A percentile compares a stretch with the other conserved stretches of the same genome.
Conservation (phyloP, 2,113 vertebrate species). For the Rhipidura dahli region DNA sequence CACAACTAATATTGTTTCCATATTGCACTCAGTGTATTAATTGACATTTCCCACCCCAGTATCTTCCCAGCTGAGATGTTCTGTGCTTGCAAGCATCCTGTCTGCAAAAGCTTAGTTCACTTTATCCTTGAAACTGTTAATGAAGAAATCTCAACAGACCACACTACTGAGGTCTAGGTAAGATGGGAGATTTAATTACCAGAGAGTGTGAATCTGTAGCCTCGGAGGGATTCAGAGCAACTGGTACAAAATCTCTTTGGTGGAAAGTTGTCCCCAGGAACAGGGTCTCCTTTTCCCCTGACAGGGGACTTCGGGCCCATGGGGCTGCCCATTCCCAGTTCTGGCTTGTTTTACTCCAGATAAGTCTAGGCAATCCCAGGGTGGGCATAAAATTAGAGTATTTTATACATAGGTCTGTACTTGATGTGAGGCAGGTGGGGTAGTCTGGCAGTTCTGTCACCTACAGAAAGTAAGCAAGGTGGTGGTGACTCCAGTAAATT, state of each 20-base stretch:
- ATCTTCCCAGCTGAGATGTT: background rate
- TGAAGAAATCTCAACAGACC: background rate
- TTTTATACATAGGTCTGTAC: background rate
- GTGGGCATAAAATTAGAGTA: background rate
- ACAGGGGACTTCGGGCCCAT: fast-evolving
- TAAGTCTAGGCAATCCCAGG: background rate
- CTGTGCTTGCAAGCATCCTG: background rate
- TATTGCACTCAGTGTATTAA: background rate
- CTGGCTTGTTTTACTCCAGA: background rate
- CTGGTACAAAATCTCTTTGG: background rate
- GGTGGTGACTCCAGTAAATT: background rate
- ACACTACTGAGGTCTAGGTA: background rate
- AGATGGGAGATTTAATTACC: background rate
- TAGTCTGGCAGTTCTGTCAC: background rate
- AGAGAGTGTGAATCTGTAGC: background rate
- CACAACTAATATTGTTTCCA: background rate
- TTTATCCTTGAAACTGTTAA: background rate
- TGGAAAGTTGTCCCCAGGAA: background rate
- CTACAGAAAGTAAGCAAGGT: background rate
- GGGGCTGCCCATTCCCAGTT: background rate
- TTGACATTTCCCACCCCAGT: background rate
- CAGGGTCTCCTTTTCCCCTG: background rate
- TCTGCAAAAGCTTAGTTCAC: background rate
- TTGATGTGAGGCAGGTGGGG: fast-evolving
- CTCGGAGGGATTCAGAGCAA: background rate